phyloP scores from a whole-genome alignment of 2,888 invertebrate species.

The Protonemura montana region DNA sequence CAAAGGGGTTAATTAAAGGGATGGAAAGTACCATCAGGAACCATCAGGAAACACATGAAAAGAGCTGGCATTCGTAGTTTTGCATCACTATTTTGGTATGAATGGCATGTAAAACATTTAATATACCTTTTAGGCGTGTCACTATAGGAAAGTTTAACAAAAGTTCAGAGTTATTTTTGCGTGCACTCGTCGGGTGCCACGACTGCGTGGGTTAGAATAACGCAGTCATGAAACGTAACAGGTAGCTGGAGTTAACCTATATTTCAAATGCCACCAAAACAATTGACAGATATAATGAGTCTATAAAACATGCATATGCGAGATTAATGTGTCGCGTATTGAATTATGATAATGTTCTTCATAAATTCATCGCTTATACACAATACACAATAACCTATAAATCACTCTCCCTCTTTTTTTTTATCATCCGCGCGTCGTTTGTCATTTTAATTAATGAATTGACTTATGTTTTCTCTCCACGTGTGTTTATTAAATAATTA shows the following conservation, averaged over 20 bases:
- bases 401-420: background rate
- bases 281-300: conserved; percentile 34
- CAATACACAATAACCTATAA: background rate
- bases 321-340: background rate
- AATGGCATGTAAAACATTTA: too few relatives aligned
- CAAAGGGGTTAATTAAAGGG: background rate
- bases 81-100: too few relatives aligned
- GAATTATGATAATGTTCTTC: conserved; percentile 7
- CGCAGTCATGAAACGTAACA: background rate
- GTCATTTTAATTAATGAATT: conserved; percentile 12
- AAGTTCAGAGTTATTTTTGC: too few relatives aligned
- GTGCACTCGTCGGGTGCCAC: too few relatives aligned
- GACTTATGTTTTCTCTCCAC: background rate
- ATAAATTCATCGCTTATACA: background rate
- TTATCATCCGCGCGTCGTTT: background rate
- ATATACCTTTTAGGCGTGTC: too few relatives aligned
- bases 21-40: too few relatives aligned
- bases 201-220: background rate
- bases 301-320: conserved; percentile 18
- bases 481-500: background rate
- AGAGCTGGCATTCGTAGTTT: too few relatives aligned
- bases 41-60: too few relatives aligned
- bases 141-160: too few relatives aligned
- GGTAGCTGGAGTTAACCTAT: conserved; percentile 29
- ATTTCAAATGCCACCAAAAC: conserved; percentile 38